Percentiles rank a stretch among this genome's conserved stretches.
These are phyloP conservation scores for Romanomermis culicivorax DNA, from an alignment of 2,888 invertebrate species.

Conservation along the genomic window DNA sequence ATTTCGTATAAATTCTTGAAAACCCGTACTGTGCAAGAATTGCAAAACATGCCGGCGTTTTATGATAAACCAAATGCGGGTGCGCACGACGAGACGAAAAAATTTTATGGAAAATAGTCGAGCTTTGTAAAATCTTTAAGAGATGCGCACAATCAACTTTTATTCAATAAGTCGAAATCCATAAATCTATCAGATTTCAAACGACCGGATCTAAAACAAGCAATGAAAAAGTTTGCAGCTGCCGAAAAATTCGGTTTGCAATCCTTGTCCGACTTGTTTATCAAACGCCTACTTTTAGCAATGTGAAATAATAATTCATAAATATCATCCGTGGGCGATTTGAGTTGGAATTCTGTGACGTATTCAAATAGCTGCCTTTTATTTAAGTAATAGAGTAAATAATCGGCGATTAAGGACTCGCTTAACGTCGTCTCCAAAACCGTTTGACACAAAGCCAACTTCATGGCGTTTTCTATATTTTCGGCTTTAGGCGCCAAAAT, in stretches of 20 bases:
- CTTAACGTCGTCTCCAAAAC: slow-evolving; percentile 20
- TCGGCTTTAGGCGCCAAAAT: slow-evolving; percentile 19
- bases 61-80: too few relatives aligned
- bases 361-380: not conserved
- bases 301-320: not conserved
- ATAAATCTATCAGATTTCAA: not conserved
- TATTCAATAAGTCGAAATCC: not conserved
- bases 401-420: slow-evolving; percentile 23
- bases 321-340: slow-evolving; percentile 1
- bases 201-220: not conserved
- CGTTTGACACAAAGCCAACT: slow-evolving; percentile 24
- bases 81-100: too few relatives aligned
- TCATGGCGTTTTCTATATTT: slow-evolving; percentile 17
- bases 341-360: not conserved
- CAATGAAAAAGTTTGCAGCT: not conserved
- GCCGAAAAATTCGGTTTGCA: not conserved
- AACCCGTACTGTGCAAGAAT: too few relatives aligned
- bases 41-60: too few relatives aligned
- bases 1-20: too few relatives aligned
- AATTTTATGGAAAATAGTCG: too few relatives aligned
- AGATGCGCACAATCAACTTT: too few relatives aligned
- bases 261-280: not conserved
- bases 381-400: slow-evolving; percentile 23
- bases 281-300: not conserved
- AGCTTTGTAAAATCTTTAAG: too few relatives aligned